Percentiles rank a stretch among this genome's conserved stretches.
Conservation (phyloP, 2,888 invertebrate species). For the Atethmia centrago region DNA sequence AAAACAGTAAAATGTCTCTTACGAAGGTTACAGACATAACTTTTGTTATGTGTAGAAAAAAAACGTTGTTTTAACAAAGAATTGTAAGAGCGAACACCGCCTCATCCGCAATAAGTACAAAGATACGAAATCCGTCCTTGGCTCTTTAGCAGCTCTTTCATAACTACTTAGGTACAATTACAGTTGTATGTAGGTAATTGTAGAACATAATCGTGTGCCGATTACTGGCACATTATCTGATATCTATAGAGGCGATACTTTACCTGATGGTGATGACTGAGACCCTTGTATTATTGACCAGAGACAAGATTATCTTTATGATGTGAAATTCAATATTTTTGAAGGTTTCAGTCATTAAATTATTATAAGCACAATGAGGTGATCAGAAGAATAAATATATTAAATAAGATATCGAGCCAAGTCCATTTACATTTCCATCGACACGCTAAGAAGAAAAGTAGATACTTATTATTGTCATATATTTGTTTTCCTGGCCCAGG, state of each 20-base stretch:
- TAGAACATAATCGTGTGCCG: slow-evolving; percentile 19
- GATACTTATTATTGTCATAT: neutral
- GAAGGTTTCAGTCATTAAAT: slow-evolving; percentile 11
- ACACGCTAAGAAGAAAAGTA: neutral
- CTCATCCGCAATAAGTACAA: slow-evolving; percentile 29
- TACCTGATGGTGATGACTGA: slow-evolving; percentile 5
- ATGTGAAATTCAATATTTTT: slow-evolving; percentile 27
- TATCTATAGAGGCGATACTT: slow-evolving; percentile 26
- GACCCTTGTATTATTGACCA: slow-evolving; percentile 13
- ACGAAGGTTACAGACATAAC: too few species aligned
- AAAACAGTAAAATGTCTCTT: too few species aligned
- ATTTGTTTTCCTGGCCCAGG: neutral
- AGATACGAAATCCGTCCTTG: slow-evolving; percentile 47
- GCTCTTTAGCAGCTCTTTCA: slow-evolving; percentile 6
- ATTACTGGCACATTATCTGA: slow-evolving; percentile 41
- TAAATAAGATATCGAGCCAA: neutral
- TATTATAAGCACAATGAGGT: neutral
- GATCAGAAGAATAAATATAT: slow-evolving; percentile 7
- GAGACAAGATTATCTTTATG: slow-evolving; percentile 30
- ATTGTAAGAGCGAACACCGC: slow-evolving; percentile 13
- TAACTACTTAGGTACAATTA: slow-evolving; percentile 34
- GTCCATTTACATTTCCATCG: neutral
- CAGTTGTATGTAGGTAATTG: slow-evolving; percentile 29
- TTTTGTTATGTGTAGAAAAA: too few species aligned
- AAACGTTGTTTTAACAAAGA: too few species aligned